These are phyloP conservation scores for Embidobia sp. DNA, from an alignment of 2,888 invertebrate genomes.

Conservation along the genomic window DNA sequence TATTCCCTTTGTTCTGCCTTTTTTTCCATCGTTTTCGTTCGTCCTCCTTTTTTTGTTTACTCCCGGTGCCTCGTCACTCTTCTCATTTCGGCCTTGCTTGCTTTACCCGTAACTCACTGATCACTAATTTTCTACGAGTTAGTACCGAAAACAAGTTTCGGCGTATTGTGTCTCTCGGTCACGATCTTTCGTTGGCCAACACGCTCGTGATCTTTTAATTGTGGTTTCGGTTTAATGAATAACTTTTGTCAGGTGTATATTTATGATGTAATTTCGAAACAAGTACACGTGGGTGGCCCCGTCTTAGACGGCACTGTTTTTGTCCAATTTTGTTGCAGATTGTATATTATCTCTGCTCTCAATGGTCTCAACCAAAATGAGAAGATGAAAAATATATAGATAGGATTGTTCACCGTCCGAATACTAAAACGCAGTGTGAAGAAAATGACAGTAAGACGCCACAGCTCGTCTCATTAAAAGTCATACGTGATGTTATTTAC, in stretches of 20 bases:
- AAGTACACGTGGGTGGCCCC: constrained; percentile 6
- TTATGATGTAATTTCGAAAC: constrained; percentile 20
- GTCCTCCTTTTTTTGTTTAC: constrained; percentile 26
- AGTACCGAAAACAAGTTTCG: constrained; percentile 37
- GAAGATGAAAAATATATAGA: too few species aligned
- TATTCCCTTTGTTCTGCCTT: constrained; percentile 22
- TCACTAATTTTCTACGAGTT: constrained; percentile 54
- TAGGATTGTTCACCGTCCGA: too few species aligned
- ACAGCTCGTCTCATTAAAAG: too few species aligned
- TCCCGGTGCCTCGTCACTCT: constrained; percentile 54
- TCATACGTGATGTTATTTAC: too few species aligned
- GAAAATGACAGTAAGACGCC: too few species aligned
- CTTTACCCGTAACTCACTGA: constrained; percentile 46
- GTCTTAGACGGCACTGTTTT: too few species aligned
- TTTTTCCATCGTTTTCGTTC: constrained; percentile 18
- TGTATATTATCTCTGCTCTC: too few species aligned
- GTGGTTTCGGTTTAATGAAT: constrained; percentile 26
- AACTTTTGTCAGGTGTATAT: constrained; percentile 29
- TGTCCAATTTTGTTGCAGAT: too few species aligned
- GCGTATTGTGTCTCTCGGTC: constrained; percentile 16
- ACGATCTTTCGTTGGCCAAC: constrained; percentile 12
- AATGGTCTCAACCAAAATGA: too few species aligned
- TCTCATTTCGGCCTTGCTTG: constrained; percentile 59
- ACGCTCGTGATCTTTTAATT: constrained; percentile 45
- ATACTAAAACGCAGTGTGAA: too few species aligned